Evolutionary conservation across 2,113 vertebrate genomes (phyloP).

Genomic region (Perca flavescens): DNA sequence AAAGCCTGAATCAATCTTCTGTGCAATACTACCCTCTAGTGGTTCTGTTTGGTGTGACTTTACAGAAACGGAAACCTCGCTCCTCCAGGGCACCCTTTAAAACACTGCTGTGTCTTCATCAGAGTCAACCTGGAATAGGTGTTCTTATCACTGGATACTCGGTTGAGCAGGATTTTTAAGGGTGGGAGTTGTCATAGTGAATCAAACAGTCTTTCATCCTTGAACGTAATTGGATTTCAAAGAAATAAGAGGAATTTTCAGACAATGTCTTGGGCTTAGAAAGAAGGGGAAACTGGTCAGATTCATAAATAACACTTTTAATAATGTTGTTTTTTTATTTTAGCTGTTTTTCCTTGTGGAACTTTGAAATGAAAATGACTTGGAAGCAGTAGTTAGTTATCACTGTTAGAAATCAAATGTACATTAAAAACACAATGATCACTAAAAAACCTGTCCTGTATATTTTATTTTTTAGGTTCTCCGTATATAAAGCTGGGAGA

Average conservation of each 20-base stretch:
- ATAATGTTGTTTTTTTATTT: background rate
- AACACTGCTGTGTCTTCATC: background rate
- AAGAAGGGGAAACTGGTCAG: background rate
- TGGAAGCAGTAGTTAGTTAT: background rate
- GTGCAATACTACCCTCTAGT: constrained; percentile 37
- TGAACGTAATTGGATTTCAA: background rate
- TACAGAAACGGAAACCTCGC: background rate
- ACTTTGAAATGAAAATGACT: background rate
- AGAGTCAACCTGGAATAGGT: background rate
- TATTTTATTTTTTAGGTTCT: constrained; percentile 58
- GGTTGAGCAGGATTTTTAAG: background rate
- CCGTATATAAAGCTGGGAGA: constrained; percentile 78
- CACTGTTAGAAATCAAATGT: background rate
- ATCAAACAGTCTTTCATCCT: background rate
- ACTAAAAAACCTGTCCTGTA: background rate
- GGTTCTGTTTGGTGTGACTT: constrained; percentile 22
- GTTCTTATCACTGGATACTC: background rate
- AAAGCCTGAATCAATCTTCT: background rate
- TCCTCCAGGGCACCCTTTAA: background rate
- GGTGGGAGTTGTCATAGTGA: background rate
- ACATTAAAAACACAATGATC: background rate
- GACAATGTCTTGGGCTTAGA: background rate
- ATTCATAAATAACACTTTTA: background rate
- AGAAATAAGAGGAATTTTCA: background rate
- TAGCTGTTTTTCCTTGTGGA: background rate